Percentiles rank a stretch among this genome's conserved stretches.
phyloP scores from a whole-genome alignment of 2,797 vertebrate species.

The Enteromius viviparus region DNA sequence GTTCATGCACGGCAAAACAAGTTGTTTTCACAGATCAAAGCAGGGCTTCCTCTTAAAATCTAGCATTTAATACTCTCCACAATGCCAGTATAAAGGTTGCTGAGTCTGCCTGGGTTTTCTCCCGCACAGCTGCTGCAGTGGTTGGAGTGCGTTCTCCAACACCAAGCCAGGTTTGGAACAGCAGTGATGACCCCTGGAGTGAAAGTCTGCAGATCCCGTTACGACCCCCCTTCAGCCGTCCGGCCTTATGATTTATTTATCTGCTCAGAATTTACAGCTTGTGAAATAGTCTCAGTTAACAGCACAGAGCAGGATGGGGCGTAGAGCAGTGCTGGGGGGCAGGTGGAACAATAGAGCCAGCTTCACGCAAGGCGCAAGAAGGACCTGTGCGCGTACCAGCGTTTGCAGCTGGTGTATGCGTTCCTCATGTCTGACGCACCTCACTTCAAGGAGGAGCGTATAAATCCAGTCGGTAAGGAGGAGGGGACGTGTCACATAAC shows the following conservation, averaged over 20 bases:
- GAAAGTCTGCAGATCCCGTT: constrained; percentile 72
- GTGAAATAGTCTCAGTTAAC: constrained; percentile 75
- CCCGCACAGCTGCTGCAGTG: constrained; percentile 46
- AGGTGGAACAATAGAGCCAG: constrained; percentile 57
- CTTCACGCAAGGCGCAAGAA: constrained; percentile 29
- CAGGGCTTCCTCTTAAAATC: constrained; percentile 1
- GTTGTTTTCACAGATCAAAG: constrained; percentile 25
- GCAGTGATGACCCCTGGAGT: constrained; percentile 68
- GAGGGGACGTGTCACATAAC: constrained; percentile 77
- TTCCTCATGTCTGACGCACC: constrained; percentile 63
- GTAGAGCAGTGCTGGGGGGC: constrained; percentile 24
- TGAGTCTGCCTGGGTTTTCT: constrained; percentile 23
- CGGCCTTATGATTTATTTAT: constrained; percentile 75
- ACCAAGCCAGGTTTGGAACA: constrained; percentile 70
- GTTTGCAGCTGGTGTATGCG: constrained; percentile 33
- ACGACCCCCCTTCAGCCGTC: constrained; percentile 51
- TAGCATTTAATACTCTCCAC: constrained; percentile 8
- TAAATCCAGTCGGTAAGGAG: constrained; percentile 76
- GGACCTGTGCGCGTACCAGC: constrained; percentile 16
- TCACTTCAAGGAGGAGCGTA: constrained; percentile 66
- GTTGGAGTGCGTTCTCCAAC: constrained; percentile 29
- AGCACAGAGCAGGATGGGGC: constrained; percentile 54
- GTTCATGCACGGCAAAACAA: background rate
- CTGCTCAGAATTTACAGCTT: constrained; percentile 76
- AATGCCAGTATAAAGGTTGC: constrained; percentile 30